Evolutionary conservation across 2,113 vertebrate species (phyloP), one percentile per base, ranked within the genome.

Genomic region (Setophaga petechia): DNA sequence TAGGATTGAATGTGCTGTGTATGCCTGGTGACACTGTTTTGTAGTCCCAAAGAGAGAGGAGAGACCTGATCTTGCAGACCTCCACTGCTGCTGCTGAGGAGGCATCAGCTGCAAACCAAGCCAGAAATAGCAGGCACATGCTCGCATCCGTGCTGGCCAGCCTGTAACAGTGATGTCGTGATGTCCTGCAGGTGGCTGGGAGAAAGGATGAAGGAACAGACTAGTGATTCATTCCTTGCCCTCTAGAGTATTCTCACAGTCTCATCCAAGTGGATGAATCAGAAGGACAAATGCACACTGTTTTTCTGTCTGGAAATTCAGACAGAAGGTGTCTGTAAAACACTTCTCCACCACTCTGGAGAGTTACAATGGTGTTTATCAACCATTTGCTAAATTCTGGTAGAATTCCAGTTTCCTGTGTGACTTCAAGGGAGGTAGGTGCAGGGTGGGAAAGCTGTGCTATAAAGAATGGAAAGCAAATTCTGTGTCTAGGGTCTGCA

Each of bases 111-210:
- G 58, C 44, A 67, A 54, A 52, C 13, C 2, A 31, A 66, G 17
- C 4, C 0, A 0, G 12, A 9, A 24, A n/a, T 24, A 44, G 16
- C 30, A 59, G 19, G 35, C 65, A 35, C 0, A 1, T 1, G 2
- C 30, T 49, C 18, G 20, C 49, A 21, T 33, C 2, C 0, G 1
- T 44, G n/a, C 30, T 5, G 4, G 54, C n/a, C 43, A 80, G 49
- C 51, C 52, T 35, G 35, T 16, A 23, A 35, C 4, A 5, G 17
- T 0, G 5, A 33, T 2, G 2, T 43, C 1, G 0, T 3, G 52
- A 22, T 90, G 66, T 84, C 41, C 74, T 89, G 77, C 95, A 95
- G 87, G 46, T 91, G 83, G 41, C 39, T 61, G 41, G n/a, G 41
- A 72, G 27, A 41, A 23, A 54, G 43, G 41, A 28, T 11, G 39